Conservation (phyloP, 2,113 vertebrate genomes). For the Engraulis encrasicolus region DNA sequence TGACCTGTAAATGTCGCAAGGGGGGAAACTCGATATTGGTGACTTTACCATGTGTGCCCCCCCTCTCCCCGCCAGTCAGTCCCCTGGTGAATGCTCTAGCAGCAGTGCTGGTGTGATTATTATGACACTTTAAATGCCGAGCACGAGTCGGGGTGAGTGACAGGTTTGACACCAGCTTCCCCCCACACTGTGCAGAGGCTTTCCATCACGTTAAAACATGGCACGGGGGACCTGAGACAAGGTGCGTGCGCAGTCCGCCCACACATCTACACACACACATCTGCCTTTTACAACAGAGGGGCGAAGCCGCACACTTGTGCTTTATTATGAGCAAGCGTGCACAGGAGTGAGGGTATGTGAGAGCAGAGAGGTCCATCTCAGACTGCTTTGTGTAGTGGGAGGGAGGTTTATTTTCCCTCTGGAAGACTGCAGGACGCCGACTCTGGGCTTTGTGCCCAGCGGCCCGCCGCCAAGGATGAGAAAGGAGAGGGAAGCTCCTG, state of each 20-base stretch:
- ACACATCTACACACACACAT: neutral
- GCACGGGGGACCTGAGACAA: neutral
- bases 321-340: no score
- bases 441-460: slow-evolving; percentile 4
- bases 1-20: no score
- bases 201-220: neutral
- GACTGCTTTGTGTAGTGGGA: neutral
- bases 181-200: neutral
- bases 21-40: no score
- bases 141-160: neutral
- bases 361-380: neutral
- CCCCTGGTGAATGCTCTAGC: neutral
- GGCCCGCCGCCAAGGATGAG: neutral
- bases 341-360: no score
- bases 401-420: neutral
- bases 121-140: neutral
- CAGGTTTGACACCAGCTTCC: neutral
- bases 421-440: slow-evolving; percentile 28
- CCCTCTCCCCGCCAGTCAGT: neutral
- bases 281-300: neutral
- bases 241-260: neutral
- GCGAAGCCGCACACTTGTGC: neutral
- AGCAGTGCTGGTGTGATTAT: neutral
- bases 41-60: neutral
- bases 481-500: neutral